Percentiles rank a stretch among this genome's conserved stretches.
phyloP scores from a whole-genome alignment of 2,888 invertebrate species.

The Margaritifera margaritifera region DNA sequence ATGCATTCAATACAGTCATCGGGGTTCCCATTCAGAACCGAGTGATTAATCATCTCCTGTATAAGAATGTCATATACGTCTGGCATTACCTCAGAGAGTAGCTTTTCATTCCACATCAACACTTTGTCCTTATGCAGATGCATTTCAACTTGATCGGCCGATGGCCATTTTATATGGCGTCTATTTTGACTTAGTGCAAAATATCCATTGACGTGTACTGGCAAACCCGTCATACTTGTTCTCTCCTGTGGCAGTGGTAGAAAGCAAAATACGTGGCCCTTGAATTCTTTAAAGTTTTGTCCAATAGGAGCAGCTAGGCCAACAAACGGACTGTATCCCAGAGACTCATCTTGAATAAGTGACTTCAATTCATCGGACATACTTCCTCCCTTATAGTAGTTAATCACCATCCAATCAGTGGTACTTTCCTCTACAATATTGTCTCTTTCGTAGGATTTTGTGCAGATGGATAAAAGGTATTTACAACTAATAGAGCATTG shows the following conservation, averaged over 20 bases:
- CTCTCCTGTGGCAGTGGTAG: slow-evolving; percentile 65
- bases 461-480: no score
- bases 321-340: slow-evolving; percentile 22
- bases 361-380: slow-evolving; percentile 2
- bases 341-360: slow-evolving; percentile 17
- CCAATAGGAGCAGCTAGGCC: slow-evolving; percentile 10
- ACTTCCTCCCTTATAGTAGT: slow-evolving; percentile 13
- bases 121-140: slow-evolving; percentile 45
- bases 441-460: neutral
- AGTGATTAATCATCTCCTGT: slow-evolving; percentile 22
- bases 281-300: slow-evolving; percentile 7
- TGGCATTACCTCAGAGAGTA: slow-evolving; percentile 60
- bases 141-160: slow-evolving; percentile 40
- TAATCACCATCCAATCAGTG: slow-evolving; percentile 16
- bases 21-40: slow-evolving; percentile 7
- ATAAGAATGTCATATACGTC: slow-evolving; percentile 44
- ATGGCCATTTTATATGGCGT: slow-evolving; percentile 66
- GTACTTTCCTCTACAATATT: neutral
- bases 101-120: slow-evolving; percentile 62
- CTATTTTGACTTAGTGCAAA: slow-evolving; percentile 67
- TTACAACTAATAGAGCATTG: no score
- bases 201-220: slow-evolving; percentile 67
- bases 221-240: slow-evolving; percentile 62
- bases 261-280: slow-evolving; percentile 67
- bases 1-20: slow-evolving; percentile 11